A percentile compares a stretch with the other conserved stretches of the same genome.
Conservation (phyloP, 2,797 vertebrate genomes). For the Danio aesculapii region DNA sequence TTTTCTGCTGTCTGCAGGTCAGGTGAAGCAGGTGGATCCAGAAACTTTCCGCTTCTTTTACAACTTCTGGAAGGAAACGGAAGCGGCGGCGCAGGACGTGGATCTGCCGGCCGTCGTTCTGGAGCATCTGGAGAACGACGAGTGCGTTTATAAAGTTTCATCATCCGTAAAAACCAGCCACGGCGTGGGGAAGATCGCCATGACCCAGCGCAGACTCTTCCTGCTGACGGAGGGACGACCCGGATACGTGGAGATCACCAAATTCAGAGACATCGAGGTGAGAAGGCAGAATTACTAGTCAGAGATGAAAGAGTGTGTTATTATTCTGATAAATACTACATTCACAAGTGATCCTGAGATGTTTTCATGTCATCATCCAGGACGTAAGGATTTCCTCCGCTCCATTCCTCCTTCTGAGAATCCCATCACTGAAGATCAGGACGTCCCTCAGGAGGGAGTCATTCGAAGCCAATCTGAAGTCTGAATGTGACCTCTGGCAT, state of each 20-base stretch:
- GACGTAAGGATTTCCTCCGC: constrained; percentile 89
- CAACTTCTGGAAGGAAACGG: constrained; percentile 97
- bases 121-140: constrained; percentile 86
- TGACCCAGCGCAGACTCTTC: constrained; percentile 95
- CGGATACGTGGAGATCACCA: constrained; percentile 88
- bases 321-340: no score
- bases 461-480: constrained; percentile 95
- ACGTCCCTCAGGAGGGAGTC: constrained; percentile 82
- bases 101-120: constrained; percentile 82
- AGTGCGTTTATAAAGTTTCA: constrained; percentile 95
- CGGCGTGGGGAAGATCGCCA: constrained; percentile 94
- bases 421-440: constrained; percentile 92
- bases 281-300: constrained; percentile 37
- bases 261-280: constrained; percentile 93
- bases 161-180: constrained; percentile 91
- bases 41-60: constrained; percentile 94
- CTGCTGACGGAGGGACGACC: constrained; percentile 88
- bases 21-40: constrained; percentile 94
- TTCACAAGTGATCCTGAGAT: background rate
- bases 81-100: constrained; percentile 92
- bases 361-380: constrained; percentile 66
- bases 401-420: constrained; percentile 86
- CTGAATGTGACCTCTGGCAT: constrained; percentile 94
- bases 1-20: constrained; percentile 75
- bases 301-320: no score